A percentile compares a stretch with the other conserved stretches of the same genome.
Evolutionary conservation across 2,113 vertebrate species (phyloP).

Genomic region (Romanogobio albipinnatus): DNA sequence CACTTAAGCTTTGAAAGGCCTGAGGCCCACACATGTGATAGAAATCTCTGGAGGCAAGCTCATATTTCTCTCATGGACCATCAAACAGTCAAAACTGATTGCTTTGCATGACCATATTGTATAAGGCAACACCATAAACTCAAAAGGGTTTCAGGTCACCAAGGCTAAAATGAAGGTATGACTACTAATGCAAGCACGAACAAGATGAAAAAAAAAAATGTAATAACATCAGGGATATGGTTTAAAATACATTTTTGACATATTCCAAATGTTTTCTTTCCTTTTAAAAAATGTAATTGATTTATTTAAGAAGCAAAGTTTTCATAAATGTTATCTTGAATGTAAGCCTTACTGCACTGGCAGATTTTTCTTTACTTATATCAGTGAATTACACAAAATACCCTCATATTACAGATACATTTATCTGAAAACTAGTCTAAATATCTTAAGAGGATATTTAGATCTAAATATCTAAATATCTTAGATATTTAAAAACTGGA

Average conservation of each 20-base stretch:
- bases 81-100: slow-evolving; percentile 60
- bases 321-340: not conserved
- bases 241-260: not conserved
- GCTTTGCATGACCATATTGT: slow-evolving; percentile 45
- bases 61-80: slow-evolving; percentile 67
- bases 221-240: not conserved
- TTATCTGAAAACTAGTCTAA: not conserved
- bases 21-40: slow-evolving; percentile 60
- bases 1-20: slow-evolving; percentile 66
- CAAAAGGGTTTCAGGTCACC: slow-evolving; percentile 26
- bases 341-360: not conserved
- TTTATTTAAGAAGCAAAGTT: not conserved
- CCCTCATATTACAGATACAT: too few relatives aligned
- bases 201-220: too few relatives aligned
- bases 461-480: slow-evolving; percentile 1
- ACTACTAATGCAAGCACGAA: not conserved
- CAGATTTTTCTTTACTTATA: not conserved
- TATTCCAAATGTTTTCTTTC: too few relatives aligned
- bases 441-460: not conserved
- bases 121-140: slow-evolving; percentile 41
- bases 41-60: slow-evolving; percentile 58
- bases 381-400: too few relatives aligned
- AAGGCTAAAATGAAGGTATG: slow-evolving; percentile 13
- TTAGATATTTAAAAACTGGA: not conserved
- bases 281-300: too few relatives aligned